phyloP scores from a whole-genome alignment of 1,140 invertebrate species.

The Heliconius himera region DNA sequence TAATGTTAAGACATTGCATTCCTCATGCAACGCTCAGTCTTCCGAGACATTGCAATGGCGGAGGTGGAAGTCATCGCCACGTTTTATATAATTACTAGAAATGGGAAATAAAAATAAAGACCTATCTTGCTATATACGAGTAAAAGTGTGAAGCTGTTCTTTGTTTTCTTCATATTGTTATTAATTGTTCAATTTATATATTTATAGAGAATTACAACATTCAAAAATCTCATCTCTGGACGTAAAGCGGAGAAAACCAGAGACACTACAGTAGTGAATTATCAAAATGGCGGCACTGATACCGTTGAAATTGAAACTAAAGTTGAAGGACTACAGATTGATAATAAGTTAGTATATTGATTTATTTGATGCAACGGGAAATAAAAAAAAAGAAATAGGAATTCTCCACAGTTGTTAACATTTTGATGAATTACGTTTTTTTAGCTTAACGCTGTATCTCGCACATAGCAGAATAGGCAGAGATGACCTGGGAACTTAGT shows the following conservation, averaged over 20 bases:
- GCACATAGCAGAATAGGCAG: neutral
- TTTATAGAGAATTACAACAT: conserved; percentile 83
- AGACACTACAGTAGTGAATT: conserved; percentile 67
- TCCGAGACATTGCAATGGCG: too few species aligned
- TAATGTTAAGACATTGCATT: too few species aligned
- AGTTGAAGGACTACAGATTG: conserved; percentile 62
- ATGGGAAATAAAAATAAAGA: too few species aligned
- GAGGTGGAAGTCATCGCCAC: too few species aligned
- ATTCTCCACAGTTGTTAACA: too few species aligned
- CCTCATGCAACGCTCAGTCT: too few species aligned
- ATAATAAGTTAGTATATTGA: conserved; percentile 69
- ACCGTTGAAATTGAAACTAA: conserved; percentile 69
- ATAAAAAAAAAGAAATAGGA: too few species aligned
- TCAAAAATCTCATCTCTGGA: conserved; percentile 84
- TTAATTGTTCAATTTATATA: neutral
- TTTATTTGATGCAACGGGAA: too few species aligned
- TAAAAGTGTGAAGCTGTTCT: too few species aligned
- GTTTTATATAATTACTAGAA: too few species aligned
- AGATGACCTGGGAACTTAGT: neutral
- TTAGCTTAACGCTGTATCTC: neutral
- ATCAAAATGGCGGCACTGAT: conserved; percentile 65
- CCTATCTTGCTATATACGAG: too few species aligned
- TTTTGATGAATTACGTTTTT: neutral
- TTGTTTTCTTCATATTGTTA: too few species aligned
- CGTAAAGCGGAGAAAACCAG: conserved; percentile 64